Base-by-base conservation (phyloP, 2,888 invertebrate genomes). In the Microctonus brassicae region DNA sequence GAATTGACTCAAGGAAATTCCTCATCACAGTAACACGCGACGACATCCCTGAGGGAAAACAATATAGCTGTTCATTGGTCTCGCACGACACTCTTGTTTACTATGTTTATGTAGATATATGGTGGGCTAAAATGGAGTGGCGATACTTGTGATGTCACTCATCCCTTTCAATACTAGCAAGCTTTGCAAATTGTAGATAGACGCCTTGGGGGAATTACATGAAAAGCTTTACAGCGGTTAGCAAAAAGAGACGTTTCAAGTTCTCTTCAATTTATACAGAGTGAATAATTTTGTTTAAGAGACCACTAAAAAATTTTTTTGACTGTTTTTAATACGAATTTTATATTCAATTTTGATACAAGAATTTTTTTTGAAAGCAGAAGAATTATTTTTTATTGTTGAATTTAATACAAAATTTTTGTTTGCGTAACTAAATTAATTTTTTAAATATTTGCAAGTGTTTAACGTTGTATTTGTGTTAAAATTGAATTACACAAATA, bases 181-280 rank as follows among this genome's bases (percentile, higher is more conserved):
- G 17, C 7, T 7, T 47, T n/a, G 58, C 67, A 67, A 67, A 67
- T 67, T 67, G 29, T 58, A 67, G 67, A 60, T 67, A 67, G 67
- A 3, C 57, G 57, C 55, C 65, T 66, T 57, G 47, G 55, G 55
- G 65, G 65, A 57, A 66, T 66, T 17, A 42, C 55, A 57, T 66
- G 65, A 55, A 66, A 57, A 66, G 57, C 65, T 26, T 20, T 58
- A 57, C 17, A 17, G 17, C 17, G 17, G 17, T 47, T 47, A 17
- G 47, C 47, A 20, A 47, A 47, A 17, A 17, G 36, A 36, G n/a
- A 29, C 58, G 57, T 29, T 47, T 58, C 42, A 5, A 24, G 22
- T 24, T 55, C 39, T 57, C 17, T 58, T 22, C 47, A 22, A 26
- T 26, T n/a, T 24, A 24, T 26, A 26, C 52, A 24, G n/a, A n/a